Base-by-base conservation (phyloP, 1,140 invertebrate species). In the Cryptotermes secundus region DNA sequence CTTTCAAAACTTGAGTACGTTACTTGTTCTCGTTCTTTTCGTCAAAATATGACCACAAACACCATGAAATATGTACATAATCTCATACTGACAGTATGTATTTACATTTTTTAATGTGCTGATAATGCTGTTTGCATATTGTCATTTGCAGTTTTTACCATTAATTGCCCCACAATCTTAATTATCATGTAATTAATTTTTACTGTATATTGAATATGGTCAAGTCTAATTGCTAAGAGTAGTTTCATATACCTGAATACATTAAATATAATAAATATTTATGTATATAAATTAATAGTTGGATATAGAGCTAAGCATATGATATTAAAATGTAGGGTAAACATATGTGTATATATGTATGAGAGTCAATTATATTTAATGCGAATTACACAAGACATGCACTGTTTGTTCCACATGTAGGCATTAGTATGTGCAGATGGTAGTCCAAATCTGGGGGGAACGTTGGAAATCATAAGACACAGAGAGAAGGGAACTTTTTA, bases 181-280 rank as follows among this genome's bases (percentile, higher is more conserved):
- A 26, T 59, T 22, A 59, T 26, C 53, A 59, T 59, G 53, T 59
- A 19, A 59, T 59, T 22, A 59, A 3, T 72, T 72, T 14, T 14
- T 22, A 49, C 3, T 19, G 16, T 49, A 19, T 49, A 31, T n/a
- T 9, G 59, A 26, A 72, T 72, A 31, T 72, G 10, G n/a, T 14
- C n/a, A 72, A 72, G n/a, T 72, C 59, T n/a, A 72, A 26, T 31
- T 72, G 59, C 7, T 31, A 72, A 72, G n/a, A 72, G 59, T 72
- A 10, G 26, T 72, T 72, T 19, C 26, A 72, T 72, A 72, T 72
- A 31, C 19, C 59, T 3, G 14, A 72, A n/a, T 72, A 72, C n/a
- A 31, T 72, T 72, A 72, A 72, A 72, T 72, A 72, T 72, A 72
- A 72, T 72, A 72, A 72, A 72, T 72, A 72, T 72, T 72, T 72